Evolutionary conservation across 1,140 invertebrate genomes (phyloP).

Genomic region (Brachionus angularis): DNA sequence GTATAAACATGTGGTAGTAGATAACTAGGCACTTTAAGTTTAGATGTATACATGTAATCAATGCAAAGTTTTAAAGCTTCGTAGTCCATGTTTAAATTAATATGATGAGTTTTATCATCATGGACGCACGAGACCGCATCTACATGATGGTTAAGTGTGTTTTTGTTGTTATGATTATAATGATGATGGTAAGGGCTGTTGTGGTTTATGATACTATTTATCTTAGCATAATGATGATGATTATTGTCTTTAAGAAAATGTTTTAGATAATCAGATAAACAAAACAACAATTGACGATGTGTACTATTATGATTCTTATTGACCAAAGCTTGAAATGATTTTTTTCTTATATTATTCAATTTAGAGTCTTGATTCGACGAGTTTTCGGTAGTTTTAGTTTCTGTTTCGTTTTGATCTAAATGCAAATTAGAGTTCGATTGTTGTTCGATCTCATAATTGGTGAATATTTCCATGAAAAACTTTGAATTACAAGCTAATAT

Average conservation of each 20-base stretch:
- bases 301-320: slow-evolving; percentile 22
- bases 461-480: slow-evolving; percentile 42
- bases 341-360: neutral
- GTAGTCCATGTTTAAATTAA: slow-evolving; percentile 31
- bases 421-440: too few relatives aligned
- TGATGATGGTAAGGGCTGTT: slow-evolving; percentile 34
- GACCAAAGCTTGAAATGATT: slow-evolving; percentile 13
- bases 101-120: slow-evolving; percentile 23
- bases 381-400: neutral
- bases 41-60: slow-evolving; percentile 35
- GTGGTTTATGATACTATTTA: slow-evolving; percentile 21
- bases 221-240: slow-evolving; percentile 34
- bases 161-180: slow-evolving; percentile 2
- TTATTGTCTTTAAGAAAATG: slow-evolving; percentile 38
- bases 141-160: neutral
- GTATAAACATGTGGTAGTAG: slow-evolving; percentile 30
- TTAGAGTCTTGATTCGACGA: neutral
- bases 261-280: slow-evolving; percentile 32
- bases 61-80: slow-evolving; percentile 38
- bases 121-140: neutral
- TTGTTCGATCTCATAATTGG: slow-evolving; percentile 12
- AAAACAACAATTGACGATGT: slow-evolving; percentile 33
- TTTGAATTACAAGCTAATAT: slow-evolving; percentile 40
- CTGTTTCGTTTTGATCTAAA: neutral
- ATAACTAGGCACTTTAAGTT: slow-evolving; percentile 3